Evolutionary conservation across 2,888 invertebrate genomes (phyloP).

Genomic region (Aelia acuminata): DNA sequence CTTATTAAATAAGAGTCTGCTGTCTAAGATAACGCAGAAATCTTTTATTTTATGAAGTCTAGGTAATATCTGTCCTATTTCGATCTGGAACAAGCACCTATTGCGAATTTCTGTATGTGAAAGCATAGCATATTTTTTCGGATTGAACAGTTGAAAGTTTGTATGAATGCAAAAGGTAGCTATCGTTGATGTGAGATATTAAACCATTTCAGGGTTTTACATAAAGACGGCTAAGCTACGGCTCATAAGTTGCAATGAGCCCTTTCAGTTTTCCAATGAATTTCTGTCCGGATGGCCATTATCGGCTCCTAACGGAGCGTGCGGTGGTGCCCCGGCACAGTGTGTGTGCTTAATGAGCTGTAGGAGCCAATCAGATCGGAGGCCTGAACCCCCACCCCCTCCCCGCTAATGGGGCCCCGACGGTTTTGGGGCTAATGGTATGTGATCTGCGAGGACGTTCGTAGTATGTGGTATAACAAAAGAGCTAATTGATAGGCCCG

Average conservation of each 20-base stretch:
- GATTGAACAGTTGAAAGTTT: too few species aligned
- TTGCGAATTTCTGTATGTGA: too few species aligned
- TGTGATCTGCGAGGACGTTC: neutral
- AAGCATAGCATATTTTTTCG: too few species aligned
- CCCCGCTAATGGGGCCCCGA: neutral
- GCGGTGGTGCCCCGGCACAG: neutral
- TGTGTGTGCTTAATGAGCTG: conserved; percentile 19
- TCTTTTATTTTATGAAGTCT: too few species aligned
- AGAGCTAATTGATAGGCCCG: neutral
- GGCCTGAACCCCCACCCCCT: neutral
- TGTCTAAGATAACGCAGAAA: too few species aligned
- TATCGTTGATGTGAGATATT: too few species aligned
- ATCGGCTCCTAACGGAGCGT: neutral
- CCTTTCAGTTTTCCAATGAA: neutral
- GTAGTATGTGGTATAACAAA: neutral
- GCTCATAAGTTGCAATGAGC: neutral
- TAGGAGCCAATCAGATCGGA: neutral
- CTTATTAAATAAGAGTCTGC: too few species aligned
- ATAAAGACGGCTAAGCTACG: neutral
- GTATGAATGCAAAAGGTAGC: too few species aligned
- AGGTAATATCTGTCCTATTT: too few species aligned
- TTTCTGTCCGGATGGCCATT: neutral
- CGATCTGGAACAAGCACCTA: too few species aligned
- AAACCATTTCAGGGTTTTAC: too few species aligned
- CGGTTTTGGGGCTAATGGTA: neutral